A percentile compares a stretch with the other conserved stretches of the same genome.
These are phyloP conservation scores for Ctenomys sociabilis DNA, from an alignment of 2,113 vertebrate genomes.

Conservation along the genomic window DNA sequence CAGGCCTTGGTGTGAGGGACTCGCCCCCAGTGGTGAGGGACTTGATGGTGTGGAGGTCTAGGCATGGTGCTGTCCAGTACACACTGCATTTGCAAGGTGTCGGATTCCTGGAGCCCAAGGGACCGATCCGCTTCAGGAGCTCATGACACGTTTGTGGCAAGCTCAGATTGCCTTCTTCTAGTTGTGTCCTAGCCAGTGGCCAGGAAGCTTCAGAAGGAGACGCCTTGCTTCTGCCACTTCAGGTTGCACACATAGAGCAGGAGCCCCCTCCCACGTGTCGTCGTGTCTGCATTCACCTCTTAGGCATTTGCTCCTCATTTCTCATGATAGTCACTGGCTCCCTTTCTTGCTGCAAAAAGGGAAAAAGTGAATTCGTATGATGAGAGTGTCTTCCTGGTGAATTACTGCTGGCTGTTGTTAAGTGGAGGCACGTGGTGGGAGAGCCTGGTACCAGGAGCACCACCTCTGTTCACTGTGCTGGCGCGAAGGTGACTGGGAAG, in stretches of 20 bases:
- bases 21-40: neutral
- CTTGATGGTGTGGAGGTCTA: fast-evolving
- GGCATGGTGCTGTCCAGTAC: neutral
- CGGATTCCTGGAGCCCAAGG: fast-evolving
- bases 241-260: fast-evolving
- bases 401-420: neutral
- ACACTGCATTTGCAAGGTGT: fast-evolving
- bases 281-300: no score
- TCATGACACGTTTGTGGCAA: neutral
- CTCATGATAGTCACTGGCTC: neutral
- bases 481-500: neutral
- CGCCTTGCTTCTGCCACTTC: fast-evolving
- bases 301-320: fast-evolving
- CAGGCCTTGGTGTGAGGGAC: neutral
- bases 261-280: fast-evolving
- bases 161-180: neutral
- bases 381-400: no score
- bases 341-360: neutral
- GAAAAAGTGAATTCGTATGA: neutral
- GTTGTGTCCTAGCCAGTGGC: neutral
- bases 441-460: fast-evolving
- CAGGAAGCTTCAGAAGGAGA: neutral
- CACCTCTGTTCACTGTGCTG: neutral
- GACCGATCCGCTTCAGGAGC: fast-evolving
- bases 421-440: fast-evolving